phyloP scores from a whole-genome alignment of 2,113 vertebrate species.

The Diglossa brunneiventris region DNA sequence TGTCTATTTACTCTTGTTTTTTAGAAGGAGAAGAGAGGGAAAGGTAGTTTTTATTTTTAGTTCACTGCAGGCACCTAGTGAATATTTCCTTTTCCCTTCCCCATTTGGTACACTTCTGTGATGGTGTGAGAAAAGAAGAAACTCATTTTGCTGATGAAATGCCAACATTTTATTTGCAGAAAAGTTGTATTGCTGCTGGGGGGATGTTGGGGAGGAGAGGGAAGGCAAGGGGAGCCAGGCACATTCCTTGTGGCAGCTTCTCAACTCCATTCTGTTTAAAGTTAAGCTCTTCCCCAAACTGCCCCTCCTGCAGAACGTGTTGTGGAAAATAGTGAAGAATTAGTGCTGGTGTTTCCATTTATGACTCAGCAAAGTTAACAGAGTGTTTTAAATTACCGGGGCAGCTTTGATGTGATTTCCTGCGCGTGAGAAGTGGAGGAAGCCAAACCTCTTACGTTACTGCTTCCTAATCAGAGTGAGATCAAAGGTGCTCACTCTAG shows the following conservation, averaged over 20 bases:
- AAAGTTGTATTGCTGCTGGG: background rate
- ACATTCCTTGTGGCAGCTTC: background rate
- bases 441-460: background rate
- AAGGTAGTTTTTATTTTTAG: background rate
- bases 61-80: background rate
- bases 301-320: background rate
- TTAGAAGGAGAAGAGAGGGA: background rate
- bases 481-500: background rate
- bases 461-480: background rate
- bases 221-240: background rate
- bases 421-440: background rate
- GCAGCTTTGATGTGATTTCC: constrained; percentile 52
- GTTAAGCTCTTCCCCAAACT: background rate
- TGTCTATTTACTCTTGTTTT: background rate
- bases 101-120: background rate
- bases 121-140: background rate
- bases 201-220: background rate
- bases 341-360: background rate
- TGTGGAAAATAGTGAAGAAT: background rate
- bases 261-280: background rate
- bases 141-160: background rate
- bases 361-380: constrained; percentile 41
- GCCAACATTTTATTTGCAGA: background rate
- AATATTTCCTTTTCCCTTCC: background rate
- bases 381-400: constrained; percentile 33